A percentile compares a stretch with the other conserved stretches of the same genome.
Evolutionary conservation across 1,140 invertebrate species (phyloP).

Genomic region (Whitmania pigra): DNA sequence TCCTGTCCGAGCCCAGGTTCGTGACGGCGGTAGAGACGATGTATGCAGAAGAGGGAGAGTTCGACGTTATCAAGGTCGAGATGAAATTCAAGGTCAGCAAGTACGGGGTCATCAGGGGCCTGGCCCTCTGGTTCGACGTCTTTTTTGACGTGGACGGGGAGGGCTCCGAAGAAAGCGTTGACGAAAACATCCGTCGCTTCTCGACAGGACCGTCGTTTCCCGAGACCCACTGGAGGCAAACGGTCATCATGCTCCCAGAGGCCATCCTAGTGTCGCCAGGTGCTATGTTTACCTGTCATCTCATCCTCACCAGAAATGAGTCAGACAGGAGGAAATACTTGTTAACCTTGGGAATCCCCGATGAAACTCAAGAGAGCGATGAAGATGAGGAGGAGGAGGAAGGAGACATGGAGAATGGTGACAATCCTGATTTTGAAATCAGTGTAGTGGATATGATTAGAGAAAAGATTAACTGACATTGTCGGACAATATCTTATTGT

Average conservation of each 20-base stretch:
- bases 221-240: constrained; percentile 23
- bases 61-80: constrained; percentile 28
- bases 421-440: neutral
- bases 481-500: too few relatives aligned
- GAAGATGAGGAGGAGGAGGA: constrained; percentile 20
- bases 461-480: neutral
- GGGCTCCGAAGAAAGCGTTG: neutral
- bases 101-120: constrained; percentile 31
- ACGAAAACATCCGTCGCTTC: constrained; percentile 12
- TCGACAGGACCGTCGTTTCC: constrained; percentile 18
- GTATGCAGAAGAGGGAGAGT: constrained; percentile 29
- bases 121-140: constrained; percentile 39
- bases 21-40: constrained; percentile 33
- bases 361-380: constrained; percentile 12
- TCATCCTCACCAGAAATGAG: constrained; percentile 6
- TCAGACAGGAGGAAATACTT: constrained; percentile 16
- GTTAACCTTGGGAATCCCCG: constrained; percentile 18
- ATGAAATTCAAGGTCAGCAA: constrained; percentile 29
- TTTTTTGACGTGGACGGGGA: constrained; percentile 27
- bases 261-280: constrained; percentile 15
- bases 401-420: neutral
- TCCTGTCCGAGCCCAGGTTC: constrained; percentile 28
- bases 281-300: constrained; percentile 10
- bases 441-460: neutral
- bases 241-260: constrained; percentile 19